Evolutionary conservation across 2,888 invertebrate species (phyloP).

Genomic region (Limnephilus auricula): DNA sequence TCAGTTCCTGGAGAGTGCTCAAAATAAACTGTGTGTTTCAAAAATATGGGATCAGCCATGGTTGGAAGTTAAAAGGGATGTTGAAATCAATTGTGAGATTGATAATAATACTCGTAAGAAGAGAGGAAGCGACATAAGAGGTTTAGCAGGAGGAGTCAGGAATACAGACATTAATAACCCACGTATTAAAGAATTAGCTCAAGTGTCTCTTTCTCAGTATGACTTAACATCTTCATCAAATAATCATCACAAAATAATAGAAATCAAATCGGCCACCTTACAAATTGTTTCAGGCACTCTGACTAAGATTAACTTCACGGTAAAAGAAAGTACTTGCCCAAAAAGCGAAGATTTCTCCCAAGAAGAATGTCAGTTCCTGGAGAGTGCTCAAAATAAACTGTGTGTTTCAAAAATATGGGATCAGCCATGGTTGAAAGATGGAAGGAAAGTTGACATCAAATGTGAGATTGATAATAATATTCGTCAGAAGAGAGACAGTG

Average conservation of each 20-base stretch:
- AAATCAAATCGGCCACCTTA: constrained; percentile 70
- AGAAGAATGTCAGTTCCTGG: constrained; percentile 67
- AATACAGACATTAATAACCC: constrained; percentile 67
- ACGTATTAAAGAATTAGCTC: constrained; percentile 67
- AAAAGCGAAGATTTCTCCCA: constrained; percentile 68
- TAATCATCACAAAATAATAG: constrained; percentile 67
- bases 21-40: constrained; percentile 70
- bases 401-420: constrained; percentile 70
- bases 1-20: constrained; percentile 68
- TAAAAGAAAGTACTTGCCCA: constrained; percentile 73
- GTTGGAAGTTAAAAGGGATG: constrained; percentile 68
- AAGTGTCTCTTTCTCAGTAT: constrained; percentile 66
- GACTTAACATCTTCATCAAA: constrained; percentile 50
- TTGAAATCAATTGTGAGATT: constrained; percentile 71
- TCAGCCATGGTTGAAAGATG: constrained; percentile 46
- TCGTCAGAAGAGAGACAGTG: constrained; percentile 71
- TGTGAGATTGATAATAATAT: constrained; percentile 68
- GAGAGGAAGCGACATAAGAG: constrained; percentile 60
- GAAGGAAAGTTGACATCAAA: constrained; percentile 71
- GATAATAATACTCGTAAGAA: background rate
- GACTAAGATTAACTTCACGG: constrained; percentile 72
- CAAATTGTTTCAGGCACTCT: constrained; percentile 73
- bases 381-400: constrained; percentile 66
- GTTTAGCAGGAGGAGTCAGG: constrained; percentile 63
- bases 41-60: constrained; percentile 47